Evolutionary conservation across 2,113 vertebrate species (phyloP).

Genomic region (Condylura cristata): DNA sequence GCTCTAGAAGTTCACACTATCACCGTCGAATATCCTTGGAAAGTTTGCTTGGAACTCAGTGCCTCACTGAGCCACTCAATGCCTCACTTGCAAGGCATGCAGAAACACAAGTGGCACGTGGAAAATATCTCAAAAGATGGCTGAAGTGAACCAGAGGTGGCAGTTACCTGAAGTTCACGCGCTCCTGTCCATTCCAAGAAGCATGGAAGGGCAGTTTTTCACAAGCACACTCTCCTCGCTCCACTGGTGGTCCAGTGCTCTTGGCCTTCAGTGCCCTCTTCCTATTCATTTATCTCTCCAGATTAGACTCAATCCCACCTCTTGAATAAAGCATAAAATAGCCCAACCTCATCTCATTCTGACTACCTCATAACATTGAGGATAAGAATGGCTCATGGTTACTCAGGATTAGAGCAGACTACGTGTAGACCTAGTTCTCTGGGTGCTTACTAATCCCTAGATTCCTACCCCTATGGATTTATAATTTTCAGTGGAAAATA

Average conservation of each 20-base stretch:
- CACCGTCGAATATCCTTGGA: background rate
- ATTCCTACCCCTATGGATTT: background rate
- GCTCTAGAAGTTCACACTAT: background rate
- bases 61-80: no score
- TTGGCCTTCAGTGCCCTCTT: background rate
- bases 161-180: background rate
- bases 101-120: background rate
- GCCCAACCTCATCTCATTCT: background rate
- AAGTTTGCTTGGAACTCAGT: background rate
- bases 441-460: background rate
- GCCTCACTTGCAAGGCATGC: background rate
- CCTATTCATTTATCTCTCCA: background rate
- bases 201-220: background rate
- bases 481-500: constrained; percentile 26
- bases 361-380: background rate
- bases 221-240: background rate
- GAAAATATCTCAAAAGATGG: background rate
- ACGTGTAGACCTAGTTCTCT: background rate
- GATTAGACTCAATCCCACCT: background rate
- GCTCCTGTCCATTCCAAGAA: background rate
- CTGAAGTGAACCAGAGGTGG: background rate
- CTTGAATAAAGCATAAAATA: background rate
- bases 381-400: background rate
- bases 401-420: background rate
- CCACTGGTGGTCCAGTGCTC: background rate